These are phyloP conservation scores for Pitta sordida DNA, from an alignment of 2,113 vertebrate genomes.

Conservation along the genomic window DNA sequence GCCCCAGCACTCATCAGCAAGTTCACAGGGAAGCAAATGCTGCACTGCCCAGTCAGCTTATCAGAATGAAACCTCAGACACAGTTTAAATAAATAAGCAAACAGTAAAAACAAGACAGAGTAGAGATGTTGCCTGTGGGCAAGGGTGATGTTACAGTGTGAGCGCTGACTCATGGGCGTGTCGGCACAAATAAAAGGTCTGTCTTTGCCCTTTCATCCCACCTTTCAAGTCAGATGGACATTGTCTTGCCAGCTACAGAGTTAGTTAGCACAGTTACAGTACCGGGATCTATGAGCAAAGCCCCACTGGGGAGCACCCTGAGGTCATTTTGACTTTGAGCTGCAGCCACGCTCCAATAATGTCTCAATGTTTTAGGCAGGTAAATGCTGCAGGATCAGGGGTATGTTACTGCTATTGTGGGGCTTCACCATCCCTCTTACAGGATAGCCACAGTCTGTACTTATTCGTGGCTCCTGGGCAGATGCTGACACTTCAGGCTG, in stretches of 20 bases:
- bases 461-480: not conserved
- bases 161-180: rapidly evolving
- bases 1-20: not conserved
- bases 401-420: not conserved
- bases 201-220: not conserved
- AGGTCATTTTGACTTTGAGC: not conserved
- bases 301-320: rapidly evolving
- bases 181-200: not conserved
- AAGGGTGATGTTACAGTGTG: not conserved
- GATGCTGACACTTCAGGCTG: rapidly evolving
- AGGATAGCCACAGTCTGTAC: not conserved
- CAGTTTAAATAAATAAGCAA: not conserved
- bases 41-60: not conserved
- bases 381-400: not conserved
- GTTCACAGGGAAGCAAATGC: not conserved
- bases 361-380: rapidly evolving
- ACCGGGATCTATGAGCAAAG: rapidly evolving
- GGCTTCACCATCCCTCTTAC: no score
- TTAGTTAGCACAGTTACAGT: not conserved
- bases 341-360: not conserved
- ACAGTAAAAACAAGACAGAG: not conserved
- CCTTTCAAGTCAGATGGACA: not conserved
- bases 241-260: rapidly evolving
- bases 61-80: not conserved
- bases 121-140: not conserved